Base-by-base conservation (phyloP, 1,140 invertebrate species). In the Bathynomus jamesi region DNA sequence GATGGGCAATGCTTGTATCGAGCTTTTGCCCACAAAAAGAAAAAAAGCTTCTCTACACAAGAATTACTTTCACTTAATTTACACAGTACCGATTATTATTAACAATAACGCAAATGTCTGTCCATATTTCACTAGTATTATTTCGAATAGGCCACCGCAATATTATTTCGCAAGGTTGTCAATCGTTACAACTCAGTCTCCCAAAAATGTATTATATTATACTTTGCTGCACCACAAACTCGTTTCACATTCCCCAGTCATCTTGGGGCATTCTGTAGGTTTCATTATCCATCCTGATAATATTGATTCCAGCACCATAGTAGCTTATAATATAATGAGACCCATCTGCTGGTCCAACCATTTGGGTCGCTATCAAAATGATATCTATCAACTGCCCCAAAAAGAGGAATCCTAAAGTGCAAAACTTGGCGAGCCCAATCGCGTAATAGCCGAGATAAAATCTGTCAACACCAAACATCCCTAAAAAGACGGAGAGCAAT, bases 391-490 rank as follows among this genome's bases (percentile, higher is more conserved):
- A 85, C 82, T 98, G 95, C 8, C 93, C 94, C n/a, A 98, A 83
- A 80, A 99, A 97, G 86, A 98, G 90, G 80, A 97, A 98, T 5
- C 96, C 96, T 28, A 98, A 83, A 0, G 96, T 98, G 80, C 94
- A 94, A 76, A 98, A 87, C 82, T 99, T 99, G 7, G 96, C 86
- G 62, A 98, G 83, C 1, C 95, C 96, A 73, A 98, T 88, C 25
- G 94, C 96, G 64, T 94, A 93, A 83, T 99, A 98, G 21, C 96
- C 96, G 3, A 99, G 84, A 81, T 98, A 99, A 82, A 99, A 98
- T 74, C 96, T 85, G 82, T 99, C 96, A 17, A 93, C 87, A n/a
- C 96, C 96, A 85, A 99, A 95, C 92, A 96, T 96, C 13, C 78
- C 78, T 24, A 87, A 79, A 80, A 99, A 99, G 61, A 99, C 91